A percentile compares a stretch with the other conserved stretches of the same genome.
These are phyloP conservation scores for Delphinus delphis DNA, from an alignment of 2,113 vertebrate genomes.

Conservation along the genomic window DNA sequence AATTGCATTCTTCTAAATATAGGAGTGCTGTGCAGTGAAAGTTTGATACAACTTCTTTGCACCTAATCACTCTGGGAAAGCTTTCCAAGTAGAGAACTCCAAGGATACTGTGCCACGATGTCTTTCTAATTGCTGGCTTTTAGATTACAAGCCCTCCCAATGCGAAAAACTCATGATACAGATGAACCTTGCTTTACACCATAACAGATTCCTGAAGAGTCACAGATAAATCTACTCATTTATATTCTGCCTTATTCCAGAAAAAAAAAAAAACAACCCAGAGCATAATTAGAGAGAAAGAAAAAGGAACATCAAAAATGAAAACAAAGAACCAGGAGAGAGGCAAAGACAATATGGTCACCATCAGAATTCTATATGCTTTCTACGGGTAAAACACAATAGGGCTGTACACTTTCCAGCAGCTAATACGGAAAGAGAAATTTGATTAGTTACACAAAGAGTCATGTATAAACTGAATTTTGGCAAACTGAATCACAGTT, in stretches of 20 bases:
- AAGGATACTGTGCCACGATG: not conserved
- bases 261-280: not conserved
- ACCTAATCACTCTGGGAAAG: not conserved
- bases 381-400: not conserved
- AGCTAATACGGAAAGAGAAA: not conserved
- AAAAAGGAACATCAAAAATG: not conserved
- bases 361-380: not conserved
- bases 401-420: not conserved
- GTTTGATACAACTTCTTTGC: not conserved
- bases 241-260: not conserved
- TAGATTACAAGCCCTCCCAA: not conserved
- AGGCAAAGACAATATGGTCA: not conserved
- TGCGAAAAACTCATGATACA: not conserved
- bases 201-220: slow-evolving; percentile 21
- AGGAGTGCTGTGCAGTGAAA: not conserved
- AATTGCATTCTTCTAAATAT: not conserved
- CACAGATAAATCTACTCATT: not conserved
- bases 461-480: not conserved
- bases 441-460: not conserved
- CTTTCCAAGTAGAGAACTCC: not conserved
- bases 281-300: not conserved
- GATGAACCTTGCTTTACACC: not conserved
- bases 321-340: not conserved
- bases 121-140: not conserved
- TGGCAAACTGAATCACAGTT: not conserved